Percentiles rank a stretch among this genome's conserved stretches.
phyloP scores from a whole-genome alignment of 2,797 vertebrate genomes.

The Falco cherrug region DNA sequence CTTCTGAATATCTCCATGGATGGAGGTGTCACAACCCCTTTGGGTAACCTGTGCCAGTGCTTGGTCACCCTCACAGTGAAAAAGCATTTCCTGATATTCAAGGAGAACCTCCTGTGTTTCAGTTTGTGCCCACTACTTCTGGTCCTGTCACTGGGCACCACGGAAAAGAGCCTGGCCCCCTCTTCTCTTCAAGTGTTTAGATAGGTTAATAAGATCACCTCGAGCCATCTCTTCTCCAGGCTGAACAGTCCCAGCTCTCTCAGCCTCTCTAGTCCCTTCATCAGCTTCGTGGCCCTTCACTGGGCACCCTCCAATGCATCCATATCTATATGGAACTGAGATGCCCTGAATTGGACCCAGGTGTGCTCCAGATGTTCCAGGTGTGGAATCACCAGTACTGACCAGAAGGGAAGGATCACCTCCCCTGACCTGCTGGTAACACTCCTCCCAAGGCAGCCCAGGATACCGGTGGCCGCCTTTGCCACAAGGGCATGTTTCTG shows the following conservation, averaged over 20 bases:
- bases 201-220: not conserved
- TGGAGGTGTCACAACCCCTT: not conserved
- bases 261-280: not conserved
- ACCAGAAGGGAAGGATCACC: not conserved
- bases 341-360: not conserved
- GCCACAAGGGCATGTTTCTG: not conserved
- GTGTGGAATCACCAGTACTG: not conserved
- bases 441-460: not conserved
- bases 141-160: not conserved
- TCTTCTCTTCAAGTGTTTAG: not conserved
- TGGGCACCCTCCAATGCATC: not conserved
- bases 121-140: not conserved
- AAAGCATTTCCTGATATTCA: not conserved
- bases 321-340: not conserved
- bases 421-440: not conserved
- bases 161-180: not conserved
- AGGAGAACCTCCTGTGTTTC: not conserved
- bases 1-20: not conserved
- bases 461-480: not conserved
- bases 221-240: not conserved
- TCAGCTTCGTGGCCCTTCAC: accelerated
- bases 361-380: not conserved
- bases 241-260: not conserved
- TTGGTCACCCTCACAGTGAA: not conserved
- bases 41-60: not conserved